phyloP scores from a whole-genome alignment of 2,113 vertebrate species.

The Eulemur rufifrons region DNA sequence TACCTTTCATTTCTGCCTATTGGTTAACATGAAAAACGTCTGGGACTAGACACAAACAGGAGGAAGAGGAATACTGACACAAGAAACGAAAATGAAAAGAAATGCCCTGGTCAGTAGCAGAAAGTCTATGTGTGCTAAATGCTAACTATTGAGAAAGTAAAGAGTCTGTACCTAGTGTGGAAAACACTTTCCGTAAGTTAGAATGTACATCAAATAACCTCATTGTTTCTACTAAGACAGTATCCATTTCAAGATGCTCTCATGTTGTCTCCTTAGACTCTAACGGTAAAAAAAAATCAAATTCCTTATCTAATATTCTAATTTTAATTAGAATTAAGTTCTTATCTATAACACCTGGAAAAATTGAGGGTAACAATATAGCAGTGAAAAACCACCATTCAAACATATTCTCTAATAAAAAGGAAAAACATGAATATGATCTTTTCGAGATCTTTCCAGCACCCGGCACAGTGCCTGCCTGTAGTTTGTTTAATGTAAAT shows the following conservation, averaged over 20 bases:
- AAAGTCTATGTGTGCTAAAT: accelerated
- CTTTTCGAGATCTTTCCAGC: not conserved
- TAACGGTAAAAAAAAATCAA: not conserved
- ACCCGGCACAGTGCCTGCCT: not conserved
- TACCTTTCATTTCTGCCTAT: conserved; percentile 12
- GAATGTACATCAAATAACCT: not conserved
- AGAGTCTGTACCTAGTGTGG: not conserved
- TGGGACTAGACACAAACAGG: not conserved
- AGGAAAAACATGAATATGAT: not conserved
- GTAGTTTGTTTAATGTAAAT: not conserved
- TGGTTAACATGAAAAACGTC: not conserved
- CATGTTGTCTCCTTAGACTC: not conserved
- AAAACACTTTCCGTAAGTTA: not conserved
- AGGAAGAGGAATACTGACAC: not conserved
- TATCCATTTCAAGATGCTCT: not conserved
- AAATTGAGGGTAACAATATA: not conserved
- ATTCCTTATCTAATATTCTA: not conserved
- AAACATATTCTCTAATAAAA: not conserved
- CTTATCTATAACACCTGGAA: not conserved
- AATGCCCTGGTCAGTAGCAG: not conserved
- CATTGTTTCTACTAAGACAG: not conserved
- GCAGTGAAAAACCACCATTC: not conserved
- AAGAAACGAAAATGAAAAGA: not conserved
- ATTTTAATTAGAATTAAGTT: conserved; percentile 7
- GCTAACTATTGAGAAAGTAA: not conserved